Percentiles rank a stretch among this genome's conserved stretches.
phyloP scores from a whole-genome alignment of 2,797 vertebrate species.

The Pangasius macronema region DNA sequence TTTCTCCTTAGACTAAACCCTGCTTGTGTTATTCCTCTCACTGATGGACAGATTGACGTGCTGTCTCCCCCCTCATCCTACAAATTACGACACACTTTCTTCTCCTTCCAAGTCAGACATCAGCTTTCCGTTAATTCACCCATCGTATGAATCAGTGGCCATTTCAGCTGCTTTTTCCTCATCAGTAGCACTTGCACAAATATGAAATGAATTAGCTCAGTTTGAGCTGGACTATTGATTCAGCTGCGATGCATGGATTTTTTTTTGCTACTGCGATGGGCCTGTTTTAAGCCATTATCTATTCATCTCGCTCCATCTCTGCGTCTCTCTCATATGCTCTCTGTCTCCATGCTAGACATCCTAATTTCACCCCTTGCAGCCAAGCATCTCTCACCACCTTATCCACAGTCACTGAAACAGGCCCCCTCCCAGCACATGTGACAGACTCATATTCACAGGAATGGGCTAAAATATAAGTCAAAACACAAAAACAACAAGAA shows the following conservation, averaged over 20 bases:
- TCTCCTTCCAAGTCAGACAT: slow-evolving; percentile 39
- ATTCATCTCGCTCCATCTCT: background rate
- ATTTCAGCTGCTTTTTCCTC: slow-evolving; percentile 36
- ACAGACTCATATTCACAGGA: slow-evolving; percentile 62
- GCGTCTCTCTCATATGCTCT: background rate
- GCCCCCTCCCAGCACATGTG: slow-evolving; percentile 63
- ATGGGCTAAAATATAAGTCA: slow-evolving; percentile 69
- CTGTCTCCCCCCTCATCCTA: background rate
- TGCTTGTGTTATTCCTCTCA: too few relatives aligned
- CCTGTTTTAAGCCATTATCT: slow-evolving; percentile 33
- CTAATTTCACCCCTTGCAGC: slow-evolving; percentile 53
- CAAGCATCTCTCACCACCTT: slow-evolving; percentile 53
- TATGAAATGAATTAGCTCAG: slow-evolving; percentile 45
- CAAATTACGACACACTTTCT: slow-evolving; percentile 39
- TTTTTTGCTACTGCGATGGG: slow-evolving; percentile 54
- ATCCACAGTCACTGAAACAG: slow-evolving; percentile 48
- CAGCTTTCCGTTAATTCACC: slow-evolving; percentile 43
- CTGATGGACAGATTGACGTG: background rate
- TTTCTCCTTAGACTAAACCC: background rate
- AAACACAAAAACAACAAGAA: slow-evolving; percentile 71
- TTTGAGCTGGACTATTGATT: slow-evolving; percentile 44
- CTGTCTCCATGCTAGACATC: slow-evolving; percentile 24
- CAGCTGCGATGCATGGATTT: background rate
- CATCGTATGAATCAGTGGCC: slow-evolving; percentile 33
- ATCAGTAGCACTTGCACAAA: slow-evolving; percentile 59